These are phyloP conservation scores for Takifugu rubripes DNA, from an alignment of 2,797 vertebrate species.

Conservation along the genomic window DNA sequence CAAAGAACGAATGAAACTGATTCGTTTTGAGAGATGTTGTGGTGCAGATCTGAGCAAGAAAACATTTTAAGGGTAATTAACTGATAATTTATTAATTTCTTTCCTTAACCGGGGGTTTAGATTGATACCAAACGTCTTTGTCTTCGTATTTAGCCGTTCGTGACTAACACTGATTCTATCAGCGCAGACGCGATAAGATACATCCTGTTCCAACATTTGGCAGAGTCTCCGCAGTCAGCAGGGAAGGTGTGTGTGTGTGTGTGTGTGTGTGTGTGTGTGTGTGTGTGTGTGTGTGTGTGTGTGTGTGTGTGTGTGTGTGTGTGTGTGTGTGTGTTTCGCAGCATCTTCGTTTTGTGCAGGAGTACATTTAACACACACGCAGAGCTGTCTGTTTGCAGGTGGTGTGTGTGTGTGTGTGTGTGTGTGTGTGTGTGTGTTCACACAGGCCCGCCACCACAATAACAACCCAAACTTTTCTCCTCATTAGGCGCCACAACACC, in stretches of 20 bases:
- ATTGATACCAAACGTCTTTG: too few relatives aligned
- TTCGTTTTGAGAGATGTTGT: neutral
- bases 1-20: neutral
- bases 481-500: slow-evolving; percentile 54
- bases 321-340: slow-evolving; percentile 3
- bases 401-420: slow-evolving; percentile 11
- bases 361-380: neutral
- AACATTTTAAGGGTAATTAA: too few relatives aligned
- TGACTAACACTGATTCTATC: too few relatives aligned
- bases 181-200: too few relatives aligned
- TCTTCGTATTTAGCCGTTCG: too few relatives aligned
- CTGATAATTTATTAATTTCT: too few relatives aligned
- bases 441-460: slow-evolving; percentile 25
- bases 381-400: slow-evolving; percentile 18
- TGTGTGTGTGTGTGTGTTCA: slow-evolving; percentile 14
- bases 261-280: too few relatives aligned
- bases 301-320: neutral
- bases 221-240: too few relatives aligned
- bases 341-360: slow-evolving; percentile 8
- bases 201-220: neutral
- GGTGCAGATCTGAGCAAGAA: too few relatives aligned
- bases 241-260: too few relatives aligned
- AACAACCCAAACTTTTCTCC: slow-evolving; percentile 44
- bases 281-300: slow-evolving; percentile 1
- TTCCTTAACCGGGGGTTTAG: too few relatives aligned